A percentile compares a stretch with the other conserved stretches of the same genome.
These are phyloP conservation scores for Epizoanthus rinbou DNA, from an alignment of 92 coral and sea anemone genomes.

Conservation along the genomic window DNA sequence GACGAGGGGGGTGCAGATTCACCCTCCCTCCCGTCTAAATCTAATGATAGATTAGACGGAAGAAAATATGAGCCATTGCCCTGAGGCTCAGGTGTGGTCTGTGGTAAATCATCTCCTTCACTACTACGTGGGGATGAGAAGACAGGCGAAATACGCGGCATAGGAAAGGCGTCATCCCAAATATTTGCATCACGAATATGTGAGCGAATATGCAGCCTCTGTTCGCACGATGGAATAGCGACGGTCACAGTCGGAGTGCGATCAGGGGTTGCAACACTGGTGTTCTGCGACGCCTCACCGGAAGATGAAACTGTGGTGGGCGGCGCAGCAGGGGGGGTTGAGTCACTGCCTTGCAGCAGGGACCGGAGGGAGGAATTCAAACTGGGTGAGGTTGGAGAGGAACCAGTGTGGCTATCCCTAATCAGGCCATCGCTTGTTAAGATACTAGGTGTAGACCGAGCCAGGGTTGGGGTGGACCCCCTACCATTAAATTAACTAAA, in stretches of 20 bases:
- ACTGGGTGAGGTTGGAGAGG: not conserved
- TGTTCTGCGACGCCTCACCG: not conserved
- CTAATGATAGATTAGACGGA: not conserved
- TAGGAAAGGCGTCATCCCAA: conserved; percentile 1
- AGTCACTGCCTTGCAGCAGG: not conserved
- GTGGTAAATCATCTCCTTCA: not conserved
- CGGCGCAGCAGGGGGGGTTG: conserved; percentile 13
- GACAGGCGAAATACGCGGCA: not conserved
- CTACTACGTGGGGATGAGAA: not conserved
- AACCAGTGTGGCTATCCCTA: not conserved
- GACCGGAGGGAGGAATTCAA: not conserved
- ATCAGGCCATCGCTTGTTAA: conserved; percentile 3
- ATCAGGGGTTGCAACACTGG: conserved; percentile 1
- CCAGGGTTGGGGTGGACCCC: not conserved
- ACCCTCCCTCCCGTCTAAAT: too few species aligned
- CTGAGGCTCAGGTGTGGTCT: not conserved
- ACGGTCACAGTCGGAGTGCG: not conserved
- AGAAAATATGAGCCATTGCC: not conserved
- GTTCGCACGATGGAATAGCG: not conserved
- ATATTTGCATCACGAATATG: not conserved
- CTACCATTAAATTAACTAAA: too few species aligned
- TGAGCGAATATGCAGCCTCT: not conserved
- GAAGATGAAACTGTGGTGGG: not conserved
- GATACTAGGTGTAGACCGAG: not conserved
- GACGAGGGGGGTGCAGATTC: too few species aligned